Percentiles rank a stretch among this genome's conserved stretches.
These are phyloP conservation scores for Callyntrura sp. DNA, from an alignment of 2,888 invertebrate genomes.

Conservation along the genomic window DNA sequence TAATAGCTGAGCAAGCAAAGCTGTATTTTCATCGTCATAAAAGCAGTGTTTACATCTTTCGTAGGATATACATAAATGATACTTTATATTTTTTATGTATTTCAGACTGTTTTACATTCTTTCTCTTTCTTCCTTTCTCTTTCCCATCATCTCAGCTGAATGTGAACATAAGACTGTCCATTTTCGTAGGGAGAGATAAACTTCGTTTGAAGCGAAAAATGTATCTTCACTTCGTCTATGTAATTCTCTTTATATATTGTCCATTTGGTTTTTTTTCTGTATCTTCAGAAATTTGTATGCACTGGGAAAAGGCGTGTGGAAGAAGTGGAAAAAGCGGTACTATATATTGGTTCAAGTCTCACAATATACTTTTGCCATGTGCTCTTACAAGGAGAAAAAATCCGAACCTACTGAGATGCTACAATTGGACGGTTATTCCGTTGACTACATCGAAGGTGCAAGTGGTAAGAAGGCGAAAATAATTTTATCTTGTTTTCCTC, in stretches of 20 bases:
- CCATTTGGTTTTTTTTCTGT: slow-evolving; percentile 41
- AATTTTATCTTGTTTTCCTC: slow-evolving; percentile 19
- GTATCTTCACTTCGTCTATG: slow-evolving; percentile 44
- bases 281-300: slow-evolving; percentile 92
- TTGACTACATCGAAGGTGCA: slow-evolving; percentile 99
- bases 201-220: slow-evolving; percentile 29
- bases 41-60: slow-evolving; percentile 32
- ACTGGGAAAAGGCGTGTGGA: slow-evolving; percentile 99
- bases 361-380: slow-evolving; percentile 99
- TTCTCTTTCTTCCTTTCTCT: not conserved
- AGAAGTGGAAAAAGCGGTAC: slow-evolving; percentile 99
- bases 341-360: slow-evolving; percentile 99
- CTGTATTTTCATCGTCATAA: not conserved
- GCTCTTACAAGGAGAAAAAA: slow-evolving; percentile 99
- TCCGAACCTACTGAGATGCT: slow-evolving; percentile 99
- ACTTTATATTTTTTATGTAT: not conserved
- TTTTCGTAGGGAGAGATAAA: slow-evolving; percentile 4
- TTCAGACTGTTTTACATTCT: slow-evolving; percentile 34
- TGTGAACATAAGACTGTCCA: not conserved
- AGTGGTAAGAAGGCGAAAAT: slow-evolving; percentile 89
- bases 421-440: slow-evolving; percentile 99
- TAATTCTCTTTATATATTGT: not conserved
- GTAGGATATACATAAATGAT: not conserved
- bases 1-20: slow-evolving; percentile 11
- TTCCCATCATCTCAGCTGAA: not conserved